A percentile compares a stretch with the other conserved stretches of the same genome.
These are phyloP conservation scores for Odontocolon sp. DNA, from an alignment of 2,888 invertebrate species.

Conservation along the genomic window DNA sequence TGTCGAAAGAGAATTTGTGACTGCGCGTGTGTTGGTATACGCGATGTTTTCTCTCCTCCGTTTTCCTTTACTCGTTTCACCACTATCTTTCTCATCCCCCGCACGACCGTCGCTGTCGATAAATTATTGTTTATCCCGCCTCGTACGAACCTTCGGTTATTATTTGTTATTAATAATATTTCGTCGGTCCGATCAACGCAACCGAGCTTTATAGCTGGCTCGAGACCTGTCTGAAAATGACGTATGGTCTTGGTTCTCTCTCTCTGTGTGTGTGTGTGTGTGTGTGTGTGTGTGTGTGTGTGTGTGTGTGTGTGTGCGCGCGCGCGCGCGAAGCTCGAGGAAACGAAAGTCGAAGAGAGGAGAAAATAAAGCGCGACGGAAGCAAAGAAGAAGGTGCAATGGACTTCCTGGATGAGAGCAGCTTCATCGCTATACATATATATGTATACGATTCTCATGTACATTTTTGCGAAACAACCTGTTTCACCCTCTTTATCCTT, in stretches of 20 bases:
- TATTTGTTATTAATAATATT: conserved; percentile 62
- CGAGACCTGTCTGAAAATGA: conserved; percentile 32
- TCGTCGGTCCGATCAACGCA: conserved; percentile 44
- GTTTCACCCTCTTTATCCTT: neutral
- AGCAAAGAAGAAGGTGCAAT: too few relatives aligned
- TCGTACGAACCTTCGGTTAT: conserved; percentile 43
- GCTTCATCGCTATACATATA: neutral
- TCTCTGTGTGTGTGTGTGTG: neutral
- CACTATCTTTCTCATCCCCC: conserved; percentile 18
- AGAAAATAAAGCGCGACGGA: neutral
- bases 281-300: neutral
- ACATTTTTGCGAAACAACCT: neutral
- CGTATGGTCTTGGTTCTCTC: conserved; percentile 13
- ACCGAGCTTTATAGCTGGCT: conserved; percentile 8
- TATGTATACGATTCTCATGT: neutral
- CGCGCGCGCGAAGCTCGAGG: neutral
- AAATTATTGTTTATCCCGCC: conserved; percentile 60
- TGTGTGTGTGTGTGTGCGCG: neutral
- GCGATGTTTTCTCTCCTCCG: neutral
- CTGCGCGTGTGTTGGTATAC: neutral
- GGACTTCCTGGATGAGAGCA: neutral
- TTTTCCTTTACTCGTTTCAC: neutral
- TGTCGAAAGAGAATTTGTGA: neutral
- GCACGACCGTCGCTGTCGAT: conserved; percentile 45
- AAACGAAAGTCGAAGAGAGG: conserved; percentile 28